Conservation (phyloP, 1,140 invertebrate genomes). For the Diabrotica virgifera region DNA sequence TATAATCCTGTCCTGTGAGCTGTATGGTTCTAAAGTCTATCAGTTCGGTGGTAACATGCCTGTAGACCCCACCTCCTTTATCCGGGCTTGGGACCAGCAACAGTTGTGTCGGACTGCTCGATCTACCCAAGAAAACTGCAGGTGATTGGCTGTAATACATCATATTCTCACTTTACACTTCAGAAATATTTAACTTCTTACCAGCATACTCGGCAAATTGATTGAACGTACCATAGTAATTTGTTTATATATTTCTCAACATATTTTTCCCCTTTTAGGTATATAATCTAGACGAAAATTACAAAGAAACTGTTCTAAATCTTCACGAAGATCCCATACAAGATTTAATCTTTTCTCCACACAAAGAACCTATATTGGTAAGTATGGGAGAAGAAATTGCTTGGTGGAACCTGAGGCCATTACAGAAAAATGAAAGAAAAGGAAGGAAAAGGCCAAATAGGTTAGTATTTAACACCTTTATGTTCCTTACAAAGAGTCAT, state of each 20-base stretch:
- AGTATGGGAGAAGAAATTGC: conserved; percentile 31
- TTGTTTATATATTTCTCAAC: not conserved
- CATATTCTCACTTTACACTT: too few relatives aligned
- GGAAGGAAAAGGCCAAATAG: conserved; percentile 16
- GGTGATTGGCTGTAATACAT: too few relatives aligned
- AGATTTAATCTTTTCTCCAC: conserved; percentile 28
- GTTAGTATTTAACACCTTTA: conserved; percentile 5
- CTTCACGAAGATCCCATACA: conserved; percentile 26
- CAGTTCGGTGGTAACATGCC: too few relatives aligned
- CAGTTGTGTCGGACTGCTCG: too few relatives aligned
- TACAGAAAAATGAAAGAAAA: conserved; percentile 11
- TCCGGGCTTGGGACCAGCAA: too few relatives aligned
- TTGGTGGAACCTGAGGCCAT: conserved; percentile 28
- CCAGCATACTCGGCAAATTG: too few relatives aligned
- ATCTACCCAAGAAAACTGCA: too few relatives aligned
- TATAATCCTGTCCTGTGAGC: too few relatives aligned
- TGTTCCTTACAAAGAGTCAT: not conserved
- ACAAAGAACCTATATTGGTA: conserved; percentile 27
- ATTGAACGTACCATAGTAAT: not conserved
- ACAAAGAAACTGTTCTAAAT: not conserved
- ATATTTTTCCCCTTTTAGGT: conserved; percentile 7
- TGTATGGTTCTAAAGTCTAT: too few relatives aligned
- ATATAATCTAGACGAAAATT: conserved; percentile 7
- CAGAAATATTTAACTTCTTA: too few relatives aligned
- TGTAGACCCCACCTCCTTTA: too few relatives aligned